Evolutionary conservation across 2,888 invertebrate genomes (phyloP).

Genomic region (Linnaemya tessellans): DNA sequence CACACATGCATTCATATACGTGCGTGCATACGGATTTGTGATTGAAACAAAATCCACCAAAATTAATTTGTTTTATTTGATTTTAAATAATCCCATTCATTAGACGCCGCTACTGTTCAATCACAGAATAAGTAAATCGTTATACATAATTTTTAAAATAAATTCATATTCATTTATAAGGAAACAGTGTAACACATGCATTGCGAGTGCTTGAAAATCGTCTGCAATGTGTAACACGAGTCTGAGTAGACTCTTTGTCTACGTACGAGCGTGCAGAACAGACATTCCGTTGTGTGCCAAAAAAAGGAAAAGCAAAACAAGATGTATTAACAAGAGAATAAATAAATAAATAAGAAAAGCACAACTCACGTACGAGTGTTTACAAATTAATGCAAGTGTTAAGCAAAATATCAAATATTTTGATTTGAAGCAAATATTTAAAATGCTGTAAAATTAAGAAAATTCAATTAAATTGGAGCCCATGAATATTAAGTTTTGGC

Average conservation of each 20-base stretch:
- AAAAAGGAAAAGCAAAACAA: slow-evolving; percentile 16
- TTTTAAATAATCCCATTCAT: slow-evolving; percentile 9
- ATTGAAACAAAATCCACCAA: slow-evolving; percentile 1
- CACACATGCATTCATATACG: no score
- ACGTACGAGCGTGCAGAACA: slow-evolving; percentile 35
- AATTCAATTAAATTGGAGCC: not conserved
- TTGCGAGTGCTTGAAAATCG: slow-evolving; percentile 23
- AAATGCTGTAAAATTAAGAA: not conserved
- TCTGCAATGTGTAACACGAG: slow-evolving; percentile 30
- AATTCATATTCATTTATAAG: slow-evolving; percentile 16
- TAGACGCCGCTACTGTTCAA: slow-evolving; percentile 1
- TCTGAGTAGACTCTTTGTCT: slow-evolving; percentile 59
- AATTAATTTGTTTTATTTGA: slow-evolving; percentile 4
- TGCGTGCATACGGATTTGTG: no score
- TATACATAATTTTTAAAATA: not conserved
- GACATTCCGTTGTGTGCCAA: slow-evolving; percentile 33
- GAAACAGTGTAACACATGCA: slow-evolving; percentile 21
- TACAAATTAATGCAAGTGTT: slow-evolving; percentile 29
- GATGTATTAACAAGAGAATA: not conserved
- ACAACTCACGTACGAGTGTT: slow-evolving; percentile 2
- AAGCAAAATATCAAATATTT: not conserved
- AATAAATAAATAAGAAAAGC: not conserved
- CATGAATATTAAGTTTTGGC: no score
- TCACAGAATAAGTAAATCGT: not conserved
- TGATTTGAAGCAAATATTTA: not conserved